Evolutionary conservation across 1,140 invertebrate species (phyloP).

Genomic region (Cryptotermes secundus): DNA sequence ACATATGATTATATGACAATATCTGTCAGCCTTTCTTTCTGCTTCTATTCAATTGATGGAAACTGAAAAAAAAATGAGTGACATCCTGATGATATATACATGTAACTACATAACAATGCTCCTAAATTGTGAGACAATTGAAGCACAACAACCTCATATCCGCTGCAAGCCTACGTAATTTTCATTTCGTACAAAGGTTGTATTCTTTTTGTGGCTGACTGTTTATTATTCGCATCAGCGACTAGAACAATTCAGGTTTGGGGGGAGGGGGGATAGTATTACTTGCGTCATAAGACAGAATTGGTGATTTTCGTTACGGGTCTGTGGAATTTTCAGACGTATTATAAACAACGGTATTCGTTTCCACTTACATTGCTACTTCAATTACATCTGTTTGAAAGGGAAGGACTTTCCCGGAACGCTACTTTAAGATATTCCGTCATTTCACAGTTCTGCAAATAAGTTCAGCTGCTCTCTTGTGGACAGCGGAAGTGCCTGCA

Average conservation of each 20-base stretch:
- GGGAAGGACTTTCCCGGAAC: no score
- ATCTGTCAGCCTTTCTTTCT: background rate
- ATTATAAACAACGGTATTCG: background rate
- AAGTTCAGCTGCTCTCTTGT: no score
- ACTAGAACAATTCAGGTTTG: background rate
- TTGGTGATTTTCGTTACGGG: background rate
- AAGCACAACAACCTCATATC: conserved; percentile 4
- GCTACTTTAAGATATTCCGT: no score
- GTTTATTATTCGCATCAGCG: conserved; percentile 9
- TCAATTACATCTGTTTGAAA: no score
- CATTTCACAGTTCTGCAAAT: no score
- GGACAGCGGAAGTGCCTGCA: no score
- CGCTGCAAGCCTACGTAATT: background rate
- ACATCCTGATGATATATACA: conserved; percentile 16
- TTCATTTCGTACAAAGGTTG: background rate
- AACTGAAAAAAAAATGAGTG: background rate
- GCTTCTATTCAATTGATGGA: conserved; percentile 1
- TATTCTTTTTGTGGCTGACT: background rate
- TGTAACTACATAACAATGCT: conserved; percentile 1
- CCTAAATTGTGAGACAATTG: conserved; percentile 12
- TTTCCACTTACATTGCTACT: background rate
- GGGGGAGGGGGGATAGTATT: background rate
- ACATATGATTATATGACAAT: background rate
- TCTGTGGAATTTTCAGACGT: background rate
- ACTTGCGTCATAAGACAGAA: background rate